Evolutionary conservation across 2,113 vertebrate species (phyloP), one percentile per base, ranked within the genome.

Genomic region (Charadrius vociferus): DNA sequence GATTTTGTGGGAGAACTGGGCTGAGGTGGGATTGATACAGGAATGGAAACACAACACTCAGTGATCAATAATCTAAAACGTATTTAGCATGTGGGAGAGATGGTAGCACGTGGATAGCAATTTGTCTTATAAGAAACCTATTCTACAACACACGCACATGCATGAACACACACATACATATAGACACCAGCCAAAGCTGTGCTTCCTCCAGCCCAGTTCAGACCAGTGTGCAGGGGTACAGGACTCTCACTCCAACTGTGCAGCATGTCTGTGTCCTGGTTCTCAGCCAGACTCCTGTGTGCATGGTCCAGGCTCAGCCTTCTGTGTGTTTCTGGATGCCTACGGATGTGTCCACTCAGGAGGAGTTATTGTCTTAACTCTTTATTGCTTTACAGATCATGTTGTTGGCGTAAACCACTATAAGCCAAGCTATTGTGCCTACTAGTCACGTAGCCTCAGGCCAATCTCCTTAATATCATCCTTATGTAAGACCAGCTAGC

Each of bases 91-190:
- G 67, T 75, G 29, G 58, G 59, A 91, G 23, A n/a, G 52, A 36
- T 77, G 53, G 34, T 61, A 73, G 30, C 0, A 0, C 0, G 0
- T 78, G 70, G 29, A 59, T 14, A 62, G 37, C 8, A 49, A 26
- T 78, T 95, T 77, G 18, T 62, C 19, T 74, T 88, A 45, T 90
- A 73, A 59, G 58, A 72, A 88, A 23, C 10, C 49, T 77, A 0
- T 86, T 86, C 24, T 86, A 12, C 37, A 47, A 5, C n/a, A 67
- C 18, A 39, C 20, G 16, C 8, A 10, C 2, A 1, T 5, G 6
- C 45, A 34, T 50, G 23, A 11, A 4, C 5, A 29, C 8, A 5
- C 15, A 20, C 39, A n/a, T n/a, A 9, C 15, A 18, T 14, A 34
- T 0, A 30, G 19, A 30, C 23, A 45, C 4, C 29, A 52, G 24